phyloP scores from a whole-genome alignment of 2,113 vertebrate genomes.

The Antechinus flavipes region DNA sequence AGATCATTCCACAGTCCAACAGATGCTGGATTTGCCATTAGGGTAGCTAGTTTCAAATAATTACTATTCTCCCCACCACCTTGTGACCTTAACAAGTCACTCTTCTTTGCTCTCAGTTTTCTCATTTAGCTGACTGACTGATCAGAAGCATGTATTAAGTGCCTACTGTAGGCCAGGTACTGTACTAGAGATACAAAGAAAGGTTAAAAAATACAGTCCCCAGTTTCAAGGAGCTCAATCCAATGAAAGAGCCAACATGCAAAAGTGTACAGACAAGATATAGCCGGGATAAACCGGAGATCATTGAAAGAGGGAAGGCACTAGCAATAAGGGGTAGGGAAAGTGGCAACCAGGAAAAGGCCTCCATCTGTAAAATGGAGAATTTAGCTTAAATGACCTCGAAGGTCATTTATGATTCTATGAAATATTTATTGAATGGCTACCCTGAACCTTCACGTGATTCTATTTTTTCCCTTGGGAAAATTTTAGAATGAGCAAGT shows the following conservation, averaged over 20 bases:
- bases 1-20: constrained; percentile 43
- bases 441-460: neutral
- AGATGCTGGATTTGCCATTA: neutral
- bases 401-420: neutral
- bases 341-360: no score
- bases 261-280: neutral
- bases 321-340: no score
- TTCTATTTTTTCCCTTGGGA: neutral
- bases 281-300: no score
- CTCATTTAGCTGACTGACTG: neutral
- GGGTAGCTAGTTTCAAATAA: neutral
- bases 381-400: no score
- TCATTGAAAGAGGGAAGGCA: no score
- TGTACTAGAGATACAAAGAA: neutral
- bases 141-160: neutral
- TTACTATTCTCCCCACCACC: neutral
- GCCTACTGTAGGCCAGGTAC: neutral
- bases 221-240: neutral
- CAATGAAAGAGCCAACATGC: neutral
- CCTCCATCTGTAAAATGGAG: no score
- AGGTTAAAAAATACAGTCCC: neutral
- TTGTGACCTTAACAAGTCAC: neutral
- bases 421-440: neutral
- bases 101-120: neutral
- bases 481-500: neutral